These are phyloP conservation scores for Drosophila bocki DNA, from an alignment of 1,140 invertebrate species.

Conservation along the genomic window DNA sequence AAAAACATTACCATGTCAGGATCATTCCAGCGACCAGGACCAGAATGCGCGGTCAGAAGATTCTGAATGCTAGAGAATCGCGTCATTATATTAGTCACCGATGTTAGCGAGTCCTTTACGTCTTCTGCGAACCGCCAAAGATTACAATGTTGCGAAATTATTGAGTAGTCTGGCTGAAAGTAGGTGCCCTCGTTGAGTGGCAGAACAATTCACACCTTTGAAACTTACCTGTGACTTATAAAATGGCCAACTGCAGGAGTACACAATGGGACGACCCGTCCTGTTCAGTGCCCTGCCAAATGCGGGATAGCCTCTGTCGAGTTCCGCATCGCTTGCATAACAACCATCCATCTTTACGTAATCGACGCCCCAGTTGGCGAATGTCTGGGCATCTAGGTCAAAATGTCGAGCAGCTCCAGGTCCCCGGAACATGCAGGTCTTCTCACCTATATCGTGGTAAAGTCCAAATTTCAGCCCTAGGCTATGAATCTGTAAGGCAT, in stretches of 20 bases:
- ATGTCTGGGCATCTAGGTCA: constrained; percentile 94
- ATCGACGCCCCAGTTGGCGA: constrained; percentile 98
- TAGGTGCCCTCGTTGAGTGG: constrained; percentile 85
- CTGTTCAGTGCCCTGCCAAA: constrained; percentile 57
- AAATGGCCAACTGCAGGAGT: constrained; percentile 98
- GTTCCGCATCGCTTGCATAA: constrained; percentile 87
- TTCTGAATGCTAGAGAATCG: constrained; percentile 96
- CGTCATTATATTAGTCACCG: constrained; percentile 94
- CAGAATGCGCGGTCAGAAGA: constrained; percentile 92
- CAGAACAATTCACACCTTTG: constrained; percentile 84
- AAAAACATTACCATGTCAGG: constrained; percentile 94
- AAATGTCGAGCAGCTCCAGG: constrained; percentile 95
- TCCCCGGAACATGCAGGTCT: constrained; percentile 97
- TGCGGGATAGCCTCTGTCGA: constrained; percentile 55
- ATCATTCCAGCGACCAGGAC: constrained; percentile 98
- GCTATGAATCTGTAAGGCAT: constrained; percentile 91
- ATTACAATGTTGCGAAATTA: constrained; percentile 95
- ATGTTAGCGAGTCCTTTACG: constrained; percentile 96
- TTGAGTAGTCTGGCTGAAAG: constrained; percentile 93
- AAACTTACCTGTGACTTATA: constrained; percentile 90
- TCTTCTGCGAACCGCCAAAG: constrained; percentile 98
- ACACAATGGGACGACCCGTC: constrained; percentile 90
- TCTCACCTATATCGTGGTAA: constrained; percentile 97
- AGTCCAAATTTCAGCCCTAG: constrained; percentile 98
- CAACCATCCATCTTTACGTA: constrained; percentile 99